These are phyloP conservation scores for Scopus umbretta DNA, from an alignment of 2,113 vertebrate species.

Conservation along the genomic window DNA sequence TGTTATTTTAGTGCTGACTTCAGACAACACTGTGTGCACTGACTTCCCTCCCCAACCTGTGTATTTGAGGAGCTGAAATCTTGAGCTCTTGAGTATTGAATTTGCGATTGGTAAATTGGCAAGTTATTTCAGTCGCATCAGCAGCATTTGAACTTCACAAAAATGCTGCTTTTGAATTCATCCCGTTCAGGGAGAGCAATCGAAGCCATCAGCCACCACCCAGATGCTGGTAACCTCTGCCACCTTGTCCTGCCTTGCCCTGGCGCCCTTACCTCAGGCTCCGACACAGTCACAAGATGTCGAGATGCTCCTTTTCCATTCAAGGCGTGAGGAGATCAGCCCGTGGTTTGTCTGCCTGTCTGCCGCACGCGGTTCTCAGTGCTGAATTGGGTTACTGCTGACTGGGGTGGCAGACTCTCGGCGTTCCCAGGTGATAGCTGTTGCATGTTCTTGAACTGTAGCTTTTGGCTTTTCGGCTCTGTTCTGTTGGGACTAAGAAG, in stretches of 20 bases:
- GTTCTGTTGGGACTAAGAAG: neutral
- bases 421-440: neutral
- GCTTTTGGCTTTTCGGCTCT: neutral
- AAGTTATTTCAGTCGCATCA: neutral
- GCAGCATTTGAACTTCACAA: neutral
- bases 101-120: neutral
- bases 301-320: neutral
- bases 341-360: rapidly evolving
- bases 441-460: neutral
- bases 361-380: neutral
- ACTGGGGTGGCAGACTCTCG: too few species aligned
- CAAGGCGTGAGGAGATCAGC: neutral
- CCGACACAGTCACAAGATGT: rapidly evolving
- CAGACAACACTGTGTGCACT: neutral
- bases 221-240: neutral
- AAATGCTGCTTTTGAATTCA: neutral
- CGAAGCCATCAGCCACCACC: neutral
- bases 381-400: neutral
- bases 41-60: neutral
- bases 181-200: neutral
- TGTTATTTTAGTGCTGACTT: neutral
- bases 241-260: neutral
- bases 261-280: neutral
- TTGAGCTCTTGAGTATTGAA: neutral
- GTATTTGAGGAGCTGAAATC: neutral